Evolutionary conservation across 2,888 invertebrate genomes (phyloP), one percentile per base, ranked within the genome.

Genomic region (Mamestra brassicae): DNA sequence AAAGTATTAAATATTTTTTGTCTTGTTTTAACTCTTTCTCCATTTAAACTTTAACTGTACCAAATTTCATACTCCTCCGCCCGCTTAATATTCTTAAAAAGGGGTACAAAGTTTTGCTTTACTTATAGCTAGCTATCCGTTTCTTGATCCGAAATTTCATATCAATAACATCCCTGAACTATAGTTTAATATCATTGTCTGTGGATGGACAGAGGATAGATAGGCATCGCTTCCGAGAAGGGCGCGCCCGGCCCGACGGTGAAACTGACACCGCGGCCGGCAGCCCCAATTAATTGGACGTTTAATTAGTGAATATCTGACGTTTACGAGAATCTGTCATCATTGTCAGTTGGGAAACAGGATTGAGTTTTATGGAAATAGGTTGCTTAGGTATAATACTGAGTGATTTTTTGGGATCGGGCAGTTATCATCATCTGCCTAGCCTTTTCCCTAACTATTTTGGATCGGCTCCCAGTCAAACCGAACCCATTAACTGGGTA

Each of bases 161-260:
- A 26, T 26, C 26, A 1, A 26, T 26, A 26, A 26, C 26, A 26
- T 26, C 26, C 26, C 1, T 26, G 26, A 26, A 1, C 26, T 26
- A 26, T 1, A 26, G 26, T 26, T 26, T n/a, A n/a, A n/a, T n/a
- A n/a, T 26, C 26, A 26, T 34, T 26, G 58, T 42, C 42, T 58
- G 50, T 50, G 13, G 26, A 71, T 62, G 34, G 62, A n/a, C 15
- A 50, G 83, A 78, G 34, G 62, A n/a, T 11, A 50, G 78, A 78
- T 78, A 64, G 70, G 34, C 55, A 77, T 64, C 83, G 55, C 13
- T 78, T 82, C 78, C 64, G n/a, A 82, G 78, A 78, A 78, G 38
- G 78, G 50, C 45, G 50, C 70, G 62, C 47, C 1, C 54, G 34
- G 15, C 7, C 17, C 17, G 55, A 55, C 76, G 42, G 54, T 42